Evolutionary conservation across 2,888 invertebrate genomes (phyloP).

Genomic region (Trachelus troglodyta): DNA sequence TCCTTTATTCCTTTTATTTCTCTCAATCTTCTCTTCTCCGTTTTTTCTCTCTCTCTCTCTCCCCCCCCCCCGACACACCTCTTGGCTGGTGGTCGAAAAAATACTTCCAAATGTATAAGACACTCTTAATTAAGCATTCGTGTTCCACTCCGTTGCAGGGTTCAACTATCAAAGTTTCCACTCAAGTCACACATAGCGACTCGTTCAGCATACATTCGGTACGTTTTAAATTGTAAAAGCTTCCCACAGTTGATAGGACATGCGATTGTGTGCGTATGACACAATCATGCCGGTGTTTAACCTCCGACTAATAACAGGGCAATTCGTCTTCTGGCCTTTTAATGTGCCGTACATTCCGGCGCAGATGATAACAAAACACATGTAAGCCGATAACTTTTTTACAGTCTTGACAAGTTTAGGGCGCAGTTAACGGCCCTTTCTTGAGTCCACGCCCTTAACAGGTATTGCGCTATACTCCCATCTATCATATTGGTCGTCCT

Average conservation of each 20-base stretch:
- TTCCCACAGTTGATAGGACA: no score
- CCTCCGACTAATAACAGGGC: constrained; percentile 17
- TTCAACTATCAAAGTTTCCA: neutral
- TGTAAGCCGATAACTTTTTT: constrained; percentile 15
- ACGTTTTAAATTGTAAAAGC: no score
- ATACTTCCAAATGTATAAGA: constrained; percentile 11
- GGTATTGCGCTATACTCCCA: neutral
- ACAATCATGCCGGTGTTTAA: neutral
- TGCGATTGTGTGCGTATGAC: no score
- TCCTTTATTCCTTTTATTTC: no score
- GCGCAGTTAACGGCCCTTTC: constrained; percentile 5
- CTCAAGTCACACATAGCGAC: no score
- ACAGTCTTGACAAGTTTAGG: constrained; percentile 1
- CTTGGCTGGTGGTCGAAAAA: constrained; percentile 9
- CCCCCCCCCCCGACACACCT: neutral
- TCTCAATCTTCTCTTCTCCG: no score
- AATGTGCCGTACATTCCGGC: constrained; percentile 14
- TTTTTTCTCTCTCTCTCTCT: neutral
- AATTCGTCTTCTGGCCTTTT: constrained; percentile 22
- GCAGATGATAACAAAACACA: constrained; percentile 16
- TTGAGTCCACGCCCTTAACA: neutral
- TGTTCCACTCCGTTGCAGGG: neutral
- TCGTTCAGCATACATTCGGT: no score
- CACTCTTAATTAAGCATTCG: constrained; percentile 22
- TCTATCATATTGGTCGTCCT: neutral